Base-by-base conservation (phyloP, 2,888 invertebrate species). In the Crossocerus cetratus region DNA sequence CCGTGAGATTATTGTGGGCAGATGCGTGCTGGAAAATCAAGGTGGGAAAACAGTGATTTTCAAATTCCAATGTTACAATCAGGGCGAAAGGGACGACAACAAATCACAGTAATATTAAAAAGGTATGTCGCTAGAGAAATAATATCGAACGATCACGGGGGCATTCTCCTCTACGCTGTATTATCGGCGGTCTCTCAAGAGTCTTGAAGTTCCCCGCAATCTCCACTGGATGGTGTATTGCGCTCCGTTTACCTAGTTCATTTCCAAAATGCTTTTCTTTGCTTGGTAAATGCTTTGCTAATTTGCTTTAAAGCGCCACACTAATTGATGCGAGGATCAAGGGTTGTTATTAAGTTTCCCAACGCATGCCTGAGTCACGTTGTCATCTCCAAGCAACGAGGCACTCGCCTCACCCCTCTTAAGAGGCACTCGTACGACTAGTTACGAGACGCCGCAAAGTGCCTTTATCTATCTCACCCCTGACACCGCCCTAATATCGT, bases 1-100 rank as follows among this genome's bases (percentile, higher is more conserved):
- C 89, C 0, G 91, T 91, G 14, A 87, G 85, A 2, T 91, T 91
- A 67, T 91, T 93, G 77, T 94, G 94, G 2, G 93, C 92, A 67
- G 92, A 92, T 0, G 92, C 92, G 89, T 94, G 93, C 89, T 94
- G 80, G 56, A 85, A 82, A 66, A 62, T 66, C 56, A 59, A 70
- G 13, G 54, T 61, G 43, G 45, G 2, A 8, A n/a, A 22, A 32
- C 32, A 32, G 32, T 32, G 32, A 32, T 32, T 32, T 32, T 49
- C 13, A 16, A 8, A 49, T 49, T 8, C 32, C 8, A 32, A 32
- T 5, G 0, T 3, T 32, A 5, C 32, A 5, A 32, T 32, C 32
- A 32, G 1, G 32, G 11, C n/a, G 18, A 2, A 22, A 55, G 22
- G 22, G 8, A 11, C 55, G 13, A 11, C 22, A 55, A 55, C 14